Evolutionary conservation across 2,113 vertebrate genomes (phyloP).

Genomic region (Anthoscopus minutus): DNA sequence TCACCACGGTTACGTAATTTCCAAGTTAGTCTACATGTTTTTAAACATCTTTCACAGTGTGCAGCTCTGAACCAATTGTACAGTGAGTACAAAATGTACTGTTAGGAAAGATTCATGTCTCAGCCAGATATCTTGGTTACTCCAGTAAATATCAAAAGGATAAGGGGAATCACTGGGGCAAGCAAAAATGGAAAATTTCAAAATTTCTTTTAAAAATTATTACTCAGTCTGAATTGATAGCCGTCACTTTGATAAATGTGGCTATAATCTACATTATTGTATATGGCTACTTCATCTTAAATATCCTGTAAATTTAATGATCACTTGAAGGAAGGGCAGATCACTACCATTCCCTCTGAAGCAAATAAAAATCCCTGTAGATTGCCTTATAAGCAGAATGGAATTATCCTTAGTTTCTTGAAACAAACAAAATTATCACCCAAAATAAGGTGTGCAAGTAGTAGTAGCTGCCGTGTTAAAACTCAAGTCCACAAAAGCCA

Average conservation of each 20-base stretch:
- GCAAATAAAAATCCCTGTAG: fast-evolving
- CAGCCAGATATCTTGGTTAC: neutral
- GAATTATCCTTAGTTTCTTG: neutral
- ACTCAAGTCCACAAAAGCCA: neutral
- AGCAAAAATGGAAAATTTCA: neutral
- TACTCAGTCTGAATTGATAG: neutral
- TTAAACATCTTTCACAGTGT: neutral
- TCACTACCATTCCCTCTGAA: neutral
- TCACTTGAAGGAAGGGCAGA: neutral
- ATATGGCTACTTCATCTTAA: neutral
- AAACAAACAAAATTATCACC: neutral
- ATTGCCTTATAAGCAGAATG: neutral
- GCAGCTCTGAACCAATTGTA: neutral
- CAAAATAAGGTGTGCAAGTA: neutral
- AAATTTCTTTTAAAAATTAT: neutral
- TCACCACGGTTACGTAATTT: neutral
- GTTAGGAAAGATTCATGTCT: neutral
- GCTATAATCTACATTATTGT: neutral
- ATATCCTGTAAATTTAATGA: neutral
- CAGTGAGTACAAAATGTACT: neutral
- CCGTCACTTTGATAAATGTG: neutral
- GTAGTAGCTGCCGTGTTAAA: neutral
- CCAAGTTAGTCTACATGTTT: neutral
- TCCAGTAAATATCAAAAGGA: neutral
- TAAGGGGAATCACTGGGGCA: neutral